A percentile compares a stretch with the other conserved stretches of the same genome.
Evolutionary conservation across 2,888 invertebrate species (phyloP).

Genomic region (Sminthurinus aureus): DNA sequence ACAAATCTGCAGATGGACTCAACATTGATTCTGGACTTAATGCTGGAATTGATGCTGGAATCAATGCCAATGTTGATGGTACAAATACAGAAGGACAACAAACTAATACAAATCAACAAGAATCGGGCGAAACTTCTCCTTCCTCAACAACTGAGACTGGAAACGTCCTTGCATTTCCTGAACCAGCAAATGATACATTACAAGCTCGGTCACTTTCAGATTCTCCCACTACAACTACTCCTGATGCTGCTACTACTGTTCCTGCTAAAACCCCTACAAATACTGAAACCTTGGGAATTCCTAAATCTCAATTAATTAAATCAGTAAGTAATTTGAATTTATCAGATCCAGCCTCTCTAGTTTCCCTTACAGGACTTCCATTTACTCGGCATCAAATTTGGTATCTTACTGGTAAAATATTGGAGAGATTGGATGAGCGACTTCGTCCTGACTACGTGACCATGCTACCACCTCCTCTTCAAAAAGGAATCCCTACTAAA

Average conservation of each 20-base stretch:
- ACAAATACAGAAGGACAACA: not conserved
- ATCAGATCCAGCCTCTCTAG: slow-evolving; percentile 21
- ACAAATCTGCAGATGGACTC: not conserved
- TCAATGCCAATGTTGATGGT: not conserved
- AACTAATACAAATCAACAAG: too few species aligned
- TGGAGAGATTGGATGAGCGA: slow-evolving; percentile 49
- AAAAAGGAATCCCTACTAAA: slow-evolving; percentile 55
- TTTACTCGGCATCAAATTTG: slow-evolving; percentile 49
- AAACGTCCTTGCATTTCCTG: not conserved
- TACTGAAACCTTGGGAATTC: not conserved
- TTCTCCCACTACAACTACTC: too few species aligned
- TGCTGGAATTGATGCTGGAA: not conserved
- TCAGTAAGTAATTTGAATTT: not conserved
- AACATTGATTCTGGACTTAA: not conserved
- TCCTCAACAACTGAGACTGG: not conserved
- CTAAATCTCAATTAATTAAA: slow-evolving; percentile 32
- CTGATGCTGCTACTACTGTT: too few species aligned
- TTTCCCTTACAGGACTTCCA: not conserved
- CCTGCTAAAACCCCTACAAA: too few species aligned
- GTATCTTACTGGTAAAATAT: slow-evolving; percentile 50
- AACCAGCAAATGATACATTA: not conserved
- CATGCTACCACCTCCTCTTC: slow-evolving; percentile 54
- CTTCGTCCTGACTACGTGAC: slow-evolving; percentile 56
- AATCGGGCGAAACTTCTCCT: too few species aligned
- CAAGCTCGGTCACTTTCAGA: too few species aligned